These are phyloP conservation scores for Sitobion miscanthi DNA, from an alignment of 1,140 invertebrate species.

Conservation along the genomic window DNA sequence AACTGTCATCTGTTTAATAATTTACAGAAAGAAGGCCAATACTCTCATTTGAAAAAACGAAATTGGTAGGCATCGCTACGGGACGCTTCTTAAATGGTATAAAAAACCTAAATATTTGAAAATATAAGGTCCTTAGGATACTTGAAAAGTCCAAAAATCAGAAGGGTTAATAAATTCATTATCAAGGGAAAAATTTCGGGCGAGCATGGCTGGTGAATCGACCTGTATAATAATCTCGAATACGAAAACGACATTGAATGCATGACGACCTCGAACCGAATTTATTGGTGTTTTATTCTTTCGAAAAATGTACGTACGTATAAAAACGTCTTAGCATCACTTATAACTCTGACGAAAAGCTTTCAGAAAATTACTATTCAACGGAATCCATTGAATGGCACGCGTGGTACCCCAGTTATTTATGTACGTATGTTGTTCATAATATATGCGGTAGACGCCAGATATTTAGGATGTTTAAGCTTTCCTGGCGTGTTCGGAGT, in stretches of 20 bases:
- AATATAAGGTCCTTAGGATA: neutral
- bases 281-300: neutral
- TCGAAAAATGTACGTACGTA: neutral
- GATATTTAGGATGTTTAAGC: neutral
- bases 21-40: neutral
- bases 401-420: neutral
- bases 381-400: neutral
- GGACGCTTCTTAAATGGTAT: neutral
- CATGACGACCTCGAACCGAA: neutral
- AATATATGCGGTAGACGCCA: neutral
- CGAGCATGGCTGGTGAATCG: neutral
- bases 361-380: slow-evolving; percentile 25
- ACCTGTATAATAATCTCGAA: neutral
- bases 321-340: neutral
- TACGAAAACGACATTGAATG: neutral
- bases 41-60: neutral
- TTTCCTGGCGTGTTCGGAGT: neutral
- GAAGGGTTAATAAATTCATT: neutral
- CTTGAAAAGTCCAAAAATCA: neutral
- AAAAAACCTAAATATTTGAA: neutral
- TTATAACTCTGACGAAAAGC: neutral
- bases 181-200: neutral
- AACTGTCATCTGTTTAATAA: neutral
- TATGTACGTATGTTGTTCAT: neutral
- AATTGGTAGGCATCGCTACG: neutral